Conservation (phyloP, 2,888 invertebrate species). For the Xiphydria camelus region DNA sequence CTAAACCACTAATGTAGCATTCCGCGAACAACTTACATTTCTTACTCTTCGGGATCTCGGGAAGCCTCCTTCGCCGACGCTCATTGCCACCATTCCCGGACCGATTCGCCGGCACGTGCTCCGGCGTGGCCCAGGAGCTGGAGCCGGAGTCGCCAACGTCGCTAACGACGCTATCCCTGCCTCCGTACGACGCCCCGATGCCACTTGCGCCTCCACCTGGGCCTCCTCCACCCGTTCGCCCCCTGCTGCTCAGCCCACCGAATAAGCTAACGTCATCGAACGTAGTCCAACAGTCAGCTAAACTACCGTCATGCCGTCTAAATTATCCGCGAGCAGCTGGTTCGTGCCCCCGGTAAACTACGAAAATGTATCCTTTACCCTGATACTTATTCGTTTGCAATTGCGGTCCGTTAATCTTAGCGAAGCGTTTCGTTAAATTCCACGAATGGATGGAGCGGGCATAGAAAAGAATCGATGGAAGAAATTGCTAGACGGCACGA, state of each 20-base stretch:
- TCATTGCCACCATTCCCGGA: conserved; percentile 54
- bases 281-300: conserved; percentile 36
- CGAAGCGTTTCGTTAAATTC: no score
- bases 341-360: no score
- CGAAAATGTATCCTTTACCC: no score
- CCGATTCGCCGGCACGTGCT: conserved; percentile 45
- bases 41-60: conserved; percentile 87
- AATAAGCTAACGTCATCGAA: conserved; percentile 54
- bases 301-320: conserved; percentile 22
- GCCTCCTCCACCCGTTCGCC: conserved; percentile 39
- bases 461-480: no score
- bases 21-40: conserved; percentile 86
- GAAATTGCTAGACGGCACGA: no score
- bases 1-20: no score
- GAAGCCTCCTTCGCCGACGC: conserved; percentile 79
- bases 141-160: conserved; percentile 52
- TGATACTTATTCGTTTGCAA: no score
- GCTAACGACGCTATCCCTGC: conserved; percentile 52
- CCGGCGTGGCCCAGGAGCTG: conserved; percentile 52
- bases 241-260: conserved; percentile 53
- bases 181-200: conserved; percentile 32
- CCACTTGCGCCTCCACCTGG: conserved; percentile 23
- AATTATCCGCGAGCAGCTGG: no score
- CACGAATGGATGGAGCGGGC: no score
- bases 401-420: no score